Evolutionary conservation across 2,797 vertebrate genomes (phyloP), one percentile per base, ranked within the genome.

Genomic region (Onychomys torridus): DNA sequence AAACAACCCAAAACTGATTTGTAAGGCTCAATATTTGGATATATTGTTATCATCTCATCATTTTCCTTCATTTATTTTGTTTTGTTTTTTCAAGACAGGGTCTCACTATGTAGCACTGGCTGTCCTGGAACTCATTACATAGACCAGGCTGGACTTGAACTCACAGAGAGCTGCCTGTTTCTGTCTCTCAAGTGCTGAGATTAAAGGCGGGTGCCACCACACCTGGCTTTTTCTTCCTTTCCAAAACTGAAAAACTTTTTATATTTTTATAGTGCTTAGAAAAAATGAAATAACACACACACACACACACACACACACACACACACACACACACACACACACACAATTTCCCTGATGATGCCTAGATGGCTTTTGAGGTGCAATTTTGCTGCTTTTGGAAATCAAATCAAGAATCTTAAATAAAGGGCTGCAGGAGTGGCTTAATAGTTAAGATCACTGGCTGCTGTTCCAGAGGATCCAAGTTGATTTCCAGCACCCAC

Each of bases 331-430:
- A 90, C 1, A 34, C 21, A 89, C 43, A 91, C 1, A 34, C 2
- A 46, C 71, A 92, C 11, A 0, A 82, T 49, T 90, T 92, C 11
- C n/a, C 55, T 32, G 0, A 52, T 88, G 55, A 96, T 75, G n/a
- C 57, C 16, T 40, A 19, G 25, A 69, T 92, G 25, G n/a, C 27
- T 8, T 94, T 4, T 59, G 57, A 93, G 21, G 46, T 94, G 6
- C 14, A 91, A 87, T 89, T 93, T 91, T 94, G 40, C 49, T 90
- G 57, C 25, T 75, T 94, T 91, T 34, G 5, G 25, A 65, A 96
- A 23, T 77, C 19, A 95, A 90, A 90, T 90, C 25, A 90, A 67
- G 34, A 91, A 25, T 55, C 59, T 73, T 87, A 78, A 52, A 19
- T 52, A 78, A 78, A 46, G 16, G 32, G 17, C 4, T 21, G 3